Conservation (phyloP, 2,888 invertebrate genomes). For the Hypomecis atomaria region DNA sequence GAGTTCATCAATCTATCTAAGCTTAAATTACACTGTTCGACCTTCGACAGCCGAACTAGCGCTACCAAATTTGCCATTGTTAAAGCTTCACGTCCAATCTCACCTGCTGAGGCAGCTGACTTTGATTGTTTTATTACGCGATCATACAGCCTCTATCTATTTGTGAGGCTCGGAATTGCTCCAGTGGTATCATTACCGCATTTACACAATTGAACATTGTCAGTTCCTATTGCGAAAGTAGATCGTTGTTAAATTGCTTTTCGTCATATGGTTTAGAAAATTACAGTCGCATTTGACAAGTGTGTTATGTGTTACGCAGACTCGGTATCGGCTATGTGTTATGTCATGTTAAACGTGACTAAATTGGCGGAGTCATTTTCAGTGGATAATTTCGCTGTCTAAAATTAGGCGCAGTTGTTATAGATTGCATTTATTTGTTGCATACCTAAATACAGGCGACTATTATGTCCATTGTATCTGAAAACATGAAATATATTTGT, state of each 20-base stretch:
- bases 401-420: slow-evolving; percentile 14
- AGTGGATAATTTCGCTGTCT: slow-evolving; percentile 15
- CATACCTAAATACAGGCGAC: background rate
- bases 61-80: slow-evolving; percentile 33
- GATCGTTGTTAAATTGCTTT: slow-evolving; percentile 75
- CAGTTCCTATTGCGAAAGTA: slow-evolving; percentile 73
- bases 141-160: slow-evolving; percentile 49
- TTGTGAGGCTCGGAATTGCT: slow-evolving; percentile 55
- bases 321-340: slow-evolving; percentile 30
- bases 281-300: slow-evolving; percentile 62
- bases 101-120: slow-evolving; percentile 43
- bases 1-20: background rate
- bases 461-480: background rate
- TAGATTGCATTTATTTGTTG: slow-evolving; percentile 8
- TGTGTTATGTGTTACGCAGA: slow-evolving; percentile 49
- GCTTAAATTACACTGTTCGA: slow-evolving; percentile 22
- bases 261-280: slow-evolving; percentile 72
- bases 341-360: slow-evolving; percentile 30
- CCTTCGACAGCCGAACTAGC: slow-evolving; percentile 27
- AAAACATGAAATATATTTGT: too few species aligned
- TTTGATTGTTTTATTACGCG: slow-evolving; percentile 49
- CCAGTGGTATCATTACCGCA: slow-evolving; percentile 67
- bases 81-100: slow-evolving; percentile 41
- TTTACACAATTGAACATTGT: slow-evolving; percentile 77
- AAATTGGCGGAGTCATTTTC: slow-evolving; percentile 39